Base-by-base conservation (phyloP, 1,140 invertebrate species). In the Drosophila paulistorum region DNA sequence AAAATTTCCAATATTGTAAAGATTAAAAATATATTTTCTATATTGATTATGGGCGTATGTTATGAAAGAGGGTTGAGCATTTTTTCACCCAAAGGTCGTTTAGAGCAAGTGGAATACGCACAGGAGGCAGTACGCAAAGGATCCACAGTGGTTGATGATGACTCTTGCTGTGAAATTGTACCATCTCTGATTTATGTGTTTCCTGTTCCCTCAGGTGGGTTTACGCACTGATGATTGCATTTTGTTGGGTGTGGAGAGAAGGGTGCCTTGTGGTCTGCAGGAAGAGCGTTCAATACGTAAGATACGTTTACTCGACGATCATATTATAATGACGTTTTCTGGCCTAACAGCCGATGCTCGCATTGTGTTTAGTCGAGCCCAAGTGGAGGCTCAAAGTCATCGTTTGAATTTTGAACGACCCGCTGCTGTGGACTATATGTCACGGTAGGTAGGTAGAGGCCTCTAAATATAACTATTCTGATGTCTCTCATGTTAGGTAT, bases 31-130 rank as follows among this genome's bases (percentile, higher is more conserved):
- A 30, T 30, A 30, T 30, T 30, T 30, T 30, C 26, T 20, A 51
- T 37, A 37, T 48, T 23, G 1, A 45, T 9, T 33, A 85, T 84
- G 81, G 54, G 73, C 1, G 72, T 60, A 1, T 94, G 96, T 76
- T 99, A 99, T 93, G 99, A 99, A 93, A 94, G 98, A 92, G 99
- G 99, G 74, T 99, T 99, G 90, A 99, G 99, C 67, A 98, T 99
- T 75, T 99, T 99, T 94, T 99, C 99, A 3, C 99, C 99, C 5
- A 99, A 99, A 94, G 99, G 99, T 10, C 99, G 99, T 94, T 94
- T 99, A 61, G 95, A 99, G 81, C 99, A 99, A 94, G 99, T 99
- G 26, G 99, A 99, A 95, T 99, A 99, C 94, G 99, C 99, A 13
- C 99, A 99, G 93, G 99, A 99, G 95, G 99, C 99, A 23, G 99